Evolutionary conservation across 2,888 invertebrate species (phyloP), one percentile per base, ranked within the genome.

Genomic region (Anthoptus insignis): DNA sequence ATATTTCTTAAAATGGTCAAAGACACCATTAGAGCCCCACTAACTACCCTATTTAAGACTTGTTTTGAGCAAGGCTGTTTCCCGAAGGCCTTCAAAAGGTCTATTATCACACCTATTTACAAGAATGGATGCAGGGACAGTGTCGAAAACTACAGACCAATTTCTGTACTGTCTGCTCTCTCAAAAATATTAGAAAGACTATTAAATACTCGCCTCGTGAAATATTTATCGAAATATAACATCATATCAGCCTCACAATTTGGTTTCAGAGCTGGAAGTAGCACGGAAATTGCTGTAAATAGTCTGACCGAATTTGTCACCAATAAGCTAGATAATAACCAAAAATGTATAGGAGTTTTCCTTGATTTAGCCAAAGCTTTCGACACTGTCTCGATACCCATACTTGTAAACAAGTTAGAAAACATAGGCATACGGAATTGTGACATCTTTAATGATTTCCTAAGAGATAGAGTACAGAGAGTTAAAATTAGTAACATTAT

Each of bases 111-210:
- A 6, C 50, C 50, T n/a, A 8, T 50, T 14, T 16, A 64, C 11
- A 59, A 61, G 2, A 27, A 16, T 14, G 39, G 37, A 49, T 29
- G 9, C 53, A 39, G 19, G 16, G 14, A 27, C 39, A n/a, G 32
- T 47, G 49, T 49, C 65, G 65, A 16, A 49, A 65, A 53, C 39
- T 32, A 66, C 24, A 19, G 63, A 52, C 21, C 58, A 9, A 61
- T 57, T 13, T 39, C 60, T 13, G 19, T 61, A 2, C 21, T 61
- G 16, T 8, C 27, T 32, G 32, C 47, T 16, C 13, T 65, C 3
- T 59, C 59, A 6, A 65, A 65, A 54, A 37, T 65, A 7, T 21
- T 65, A 16, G 65, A 65, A 49, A 59, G 42, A 19, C 21, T 59
- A 3, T 7, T 59, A 13, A 65, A 65, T 16, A 39, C 13, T 6